A percentile compares a stretch with the other conserved stretches of the same genome.
These are phyloP conservation scores for Acropternis orthonyx DNA, from an alignment of 2,797 vertebrate species.

Conservation along the genomic window DNA sequence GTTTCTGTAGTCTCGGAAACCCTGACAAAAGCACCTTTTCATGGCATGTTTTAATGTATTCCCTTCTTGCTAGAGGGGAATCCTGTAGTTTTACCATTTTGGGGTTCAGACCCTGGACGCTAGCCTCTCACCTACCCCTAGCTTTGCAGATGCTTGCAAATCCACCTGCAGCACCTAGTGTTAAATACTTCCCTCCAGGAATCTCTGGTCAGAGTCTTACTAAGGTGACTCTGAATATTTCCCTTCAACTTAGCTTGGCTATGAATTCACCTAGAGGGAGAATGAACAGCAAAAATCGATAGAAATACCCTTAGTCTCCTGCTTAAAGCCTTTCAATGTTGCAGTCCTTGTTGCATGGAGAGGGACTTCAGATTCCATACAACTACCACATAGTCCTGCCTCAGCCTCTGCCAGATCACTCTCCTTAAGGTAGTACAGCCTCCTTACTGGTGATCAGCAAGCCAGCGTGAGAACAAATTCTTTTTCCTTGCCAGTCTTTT, in stretches of 20 bases:
- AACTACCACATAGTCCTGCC: neutral
- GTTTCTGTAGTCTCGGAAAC: neutral
- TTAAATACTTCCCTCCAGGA: neutral
- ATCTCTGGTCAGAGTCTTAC: neutral
- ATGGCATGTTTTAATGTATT: neutral
- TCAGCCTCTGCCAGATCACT: neutral
- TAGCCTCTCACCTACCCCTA: neutral
- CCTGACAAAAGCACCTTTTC: neutral
- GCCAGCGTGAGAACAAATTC: neutral
- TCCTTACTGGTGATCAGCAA: neutral
- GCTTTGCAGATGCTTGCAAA: neutral
- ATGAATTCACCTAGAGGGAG: neutral
- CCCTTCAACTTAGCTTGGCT: neutral
- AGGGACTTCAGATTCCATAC: neutral
- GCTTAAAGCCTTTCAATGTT: neutral
- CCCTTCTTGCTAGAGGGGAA: neutral
- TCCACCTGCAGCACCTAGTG: neutral
- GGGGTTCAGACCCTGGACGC: neutral
- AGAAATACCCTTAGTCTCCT: fast-evolving
- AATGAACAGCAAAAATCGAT: neutral
- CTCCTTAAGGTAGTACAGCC: neutral
- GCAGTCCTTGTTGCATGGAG: neutral
- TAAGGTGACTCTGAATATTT: neutral
- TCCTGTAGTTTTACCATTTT: neutral
- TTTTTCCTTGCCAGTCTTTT: neutral